Evolutionary conservation across 1,140 invertebrate genomes (phyloP), one percentile per base, ranked within the genome.

Genomic region (Leptonema lineaticorne): DNA sequence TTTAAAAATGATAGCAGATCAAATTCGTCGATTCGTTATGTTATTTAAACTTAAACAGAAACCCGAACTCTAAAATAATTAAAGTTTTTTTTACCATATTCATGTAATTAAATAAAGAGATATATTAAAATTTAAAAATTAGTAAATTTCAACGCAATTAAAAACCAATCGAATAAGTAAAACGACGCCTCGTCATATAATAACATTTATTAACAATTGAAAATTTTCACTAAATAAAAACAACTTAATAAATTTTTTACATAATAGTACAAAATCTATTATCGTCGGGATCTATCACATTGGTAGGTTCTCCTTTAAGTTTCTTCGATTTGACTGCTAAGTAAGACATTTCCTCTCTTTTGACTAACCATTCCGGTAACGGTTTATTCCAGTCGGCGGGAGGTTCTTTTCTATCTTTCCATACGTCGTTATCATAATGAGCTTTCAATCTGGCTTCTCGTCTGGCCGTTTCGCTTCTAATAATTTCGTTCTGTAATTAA

Each of bases 381-480:
- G 90, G 90, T 66, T 82, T 83, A 69, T 87, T 85, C 93, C 93
- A 96, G 76, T 93, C 87, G 67, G 79, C 75, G 4, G 93, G 93
- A 6, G 92, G 92, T 63, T 80, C 72, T n/a, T 84, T 81, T 56
- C 93, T 82, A 75, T 86, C 89, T 73, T 87, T 81, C 94, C 93
- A 96, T 16, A 89, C 84, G 75, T 90, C 82, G 79, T 96, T 95
- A 14, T 74, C 75, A 70, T 85, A 86, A 76, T 94, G 90, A 0
- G 84, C 82, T 37, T 76, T 75, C 59, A 94, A 75, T 71, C 94
- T 80, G 56, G 82, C 76, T 28, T 79, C 60, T 63, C 89, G 83
- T 14, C 92, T 80, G 20, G 78, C 71, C 71, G 83, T 85, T 81
- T 95, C 93, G 81, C 88, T 92, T 37, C 85, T 75, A 46, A 94